A percentile compares a stretch with the other conserved stretches of the same genome.
phyloP scores from a whole-genome alignment of 2,113 vertebrate genomes.

The human region GRCh38 chr5:140538001-140538500 shows the following conservation, averaged over 20 bases:
- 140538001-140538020: constrained; percentile 44
- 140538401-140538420: neutral
- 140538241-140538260: constrained; percentile 99
- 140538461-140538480: neutral
- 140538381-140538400: constrained; percentile 21
- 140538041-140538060: constrained; percentile 62
- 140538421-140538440: neutral
- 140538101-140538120: constrained; percentile 97
- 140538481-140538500: constrained; percentile 18
- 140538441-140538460: neutral
- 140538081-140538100: constrained; percentile 96
- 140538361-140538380: constrained; percentile 23
- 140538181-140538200: constrained; percentile 98
- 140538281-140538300: constrained; percentile 51
- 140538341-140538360: constrained; percentile 59
- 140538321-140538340: constrained; percentile 57
- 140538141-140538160: constrained; percentile 93
- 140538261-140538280: constrained; percentile 84
- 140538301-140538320: constrained; percentile 20
- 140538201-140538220: constrained; percentile 96
- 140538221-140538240: constrained; percentile 96
- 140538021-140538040: constrained; percentile 56
- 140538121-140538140: constrained; percentile 96
- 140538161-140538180: constrained; percentile 98
- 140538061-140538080: constrained; percentile 65